Percentiles rank a stretch among this genome's conserved stretches.
Conservation (phyloP, 2,797 vertebrate genomes). For the Acanthurus tractus region DNA sequence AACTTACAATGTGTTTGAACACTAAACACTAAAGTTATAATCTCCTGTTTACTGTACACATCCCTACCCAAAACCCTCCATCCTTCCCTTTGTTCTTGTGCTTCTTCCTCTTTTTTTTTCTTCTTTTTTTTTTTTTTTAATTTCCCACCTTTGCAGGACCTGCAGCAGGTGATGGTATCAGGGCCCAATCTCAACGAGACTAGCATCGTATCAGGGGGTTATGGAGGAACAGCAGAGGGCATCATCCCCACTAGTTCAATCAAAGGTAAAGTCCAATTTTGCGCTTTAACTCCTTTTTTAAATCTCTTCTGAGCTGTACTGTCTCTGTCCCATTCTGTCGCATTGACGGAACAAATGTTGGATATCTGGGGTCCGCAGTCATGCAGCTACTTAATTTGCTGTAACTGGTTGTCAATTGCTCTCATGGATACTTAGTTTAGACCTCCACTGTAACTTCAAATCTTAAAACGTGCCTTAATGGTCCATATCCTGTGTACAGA, state of each 20-base stretch:
- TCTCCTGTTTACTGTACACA: constrained; percentile 37
- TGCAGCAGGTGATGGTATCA: constrained; percentile 98
- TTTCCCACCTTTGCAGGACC: constrained; percentile 83
- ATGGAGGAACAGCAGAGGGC: constrained; percentile 93
- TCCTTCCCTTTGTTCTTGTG: constrained; percentile 15
- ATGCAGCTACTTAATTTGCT: neutral
- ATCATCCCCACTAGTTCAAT: constrained; percentile 91
- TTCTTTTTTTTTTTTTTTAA: neutral
- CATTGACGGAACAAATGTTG: too few species aligned
- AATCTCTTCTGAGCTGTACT: neutral
- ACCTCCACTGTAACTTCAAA: neutral
- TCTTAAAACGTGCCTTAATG: neutral
- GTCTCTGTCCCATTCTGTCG: neutral
- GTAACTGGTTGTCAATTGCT: neutral
- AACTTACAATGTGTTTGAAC: constrained; percentile 33
- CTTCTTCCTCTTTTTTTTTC: neutral
- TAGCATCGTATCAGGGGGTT: constrained; percentile 96
- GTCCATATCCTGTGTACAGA: neutral
- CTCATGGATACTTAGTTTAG: neutral
- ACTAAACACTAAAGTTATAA: constrained; percentile 33
- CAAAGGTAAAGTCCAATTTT: constrained; percentile 86
- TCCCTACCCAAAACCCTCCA: constrained; percentile 27
- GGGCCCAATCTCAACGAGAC: constrained; percentile 98
- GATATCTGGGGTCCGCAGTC: neutral
- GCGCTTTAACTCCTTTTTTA: neutral